Base-by-base conservation (phyloP, 2,797 vertebrate genomes). In the Borostomias antarcticus region DNA sequence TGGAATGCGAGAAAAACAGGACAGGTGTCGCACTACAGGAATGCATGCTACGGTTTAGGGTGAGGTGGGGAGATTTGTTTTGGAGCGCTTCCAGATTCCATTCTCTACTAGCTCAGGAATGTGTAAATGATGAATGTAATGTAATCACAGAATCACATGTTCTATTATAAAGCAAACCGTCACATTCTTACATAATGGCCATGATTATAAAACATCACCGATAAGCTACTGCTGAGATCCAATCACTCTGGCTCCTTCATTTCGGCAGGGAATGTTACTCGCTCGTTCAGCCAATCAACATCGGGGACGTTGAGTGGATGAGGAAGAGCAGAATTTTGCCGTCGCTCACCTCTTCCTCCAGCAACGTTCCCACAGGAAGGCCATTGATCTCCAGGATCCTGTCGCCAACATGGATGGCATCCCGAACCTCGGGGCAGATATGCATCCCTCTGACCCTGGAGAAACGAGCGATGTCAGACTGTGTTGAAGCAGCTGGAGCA, bases 331-430 rank as follows among this genome's bases (percentile, higher is more conserved):
- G 50, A n/a, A n/a, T 45, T 26, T 7, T 56, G 23, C 52, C 53
- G n/a, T n/a, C n/a, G n/a, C 29, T 2, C 66, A 98, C 97, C 95
- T 98, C 95, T 19, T 96, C 93, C 61, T 95, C 93, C 80, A 91
- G 91, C 58, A 98, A 64, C 0, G 93, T 92, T 43, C 92, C 92
- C 51, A 98, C 95, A 0, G 95, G 94, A 76, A 92, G 88, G 70
- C 97, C 97, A 2, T 98, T 99, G 68, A 99, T 98, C 87, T 99
- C 97, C 84, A 99, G 88, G 80, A 99, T 98, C 37, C 94, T 92
- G 85, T 99, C 97, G 3, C 96, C 97, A 3, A 95, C 94, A 47
- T 98, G 95, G 85, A 98, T 96, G 82, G 96, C 94, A 0, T 96
- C 96, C 65, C 94, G 93, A 72, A 96, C 94, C 75, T 96, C 95